Base-by-base conservation (phyloP, 2,888 invertebrate genomes). In the Tipula helvola region DNA sequence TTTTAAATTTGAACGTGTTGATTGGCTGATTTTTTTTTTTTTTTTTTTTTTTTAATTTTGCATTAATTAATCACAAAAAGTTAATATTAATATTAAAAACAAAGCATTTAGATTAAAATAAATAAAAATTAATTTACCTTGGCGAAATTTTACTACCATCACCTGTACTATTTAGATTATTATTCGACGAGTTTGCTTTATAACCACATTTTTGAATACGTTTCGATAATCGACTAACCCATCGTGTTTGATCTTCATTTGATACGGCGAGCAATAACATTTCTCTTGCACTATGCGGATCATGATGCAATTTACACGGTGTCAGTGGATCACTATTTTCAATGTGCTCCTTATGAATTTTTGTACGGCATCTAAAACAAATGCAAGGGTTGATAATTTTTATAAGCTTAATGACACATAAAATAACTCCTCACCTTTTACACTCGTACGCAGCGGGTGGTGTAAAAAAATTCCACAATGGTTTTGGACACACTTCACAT, bases 391-490 rank as follows among this genome's bases (percentile, higher is more conserved):
- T 3, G 86, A 39, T 3, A 39, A 85, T 86, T 42, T 87, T 28
- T 28, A 71, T 28, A 16, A 16, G 12, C n/a, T 52, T 42, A 87
- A 87, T 36, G 8, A 39, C 2, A 2, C 28, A 28, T 28, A 28
- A 39, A 39, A 16, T 41, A 39, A 28, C 18, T 36, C 18, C 39
- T 42, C 84, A 91, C 91, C 99, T 95, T 93, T 97, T 94, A 92
- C 99, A 99, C 93, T 99, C 99, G 90, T 98, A 94, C 88, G 99
- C 99, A 89, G 97, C 97, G 88, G 99, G 99, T 89, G 99, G 99
- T 90, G 98, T 96, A 92, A 99, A 96, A 95, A 99, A 96, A 92
- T 98, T 96, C 97, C 98, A 99, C 89, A 99, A 94, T 89, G 98
- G 98, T 90, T 97, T 98, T 88, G 97, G 95, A 93, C 99, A 99